A percentile compares a stretch with the other conserved stretches of the same genome.
Evolutionary conservation across 1,140 invertebrate species (phyloP).

Genomic region (Wiebesia pumilae): DNA sequence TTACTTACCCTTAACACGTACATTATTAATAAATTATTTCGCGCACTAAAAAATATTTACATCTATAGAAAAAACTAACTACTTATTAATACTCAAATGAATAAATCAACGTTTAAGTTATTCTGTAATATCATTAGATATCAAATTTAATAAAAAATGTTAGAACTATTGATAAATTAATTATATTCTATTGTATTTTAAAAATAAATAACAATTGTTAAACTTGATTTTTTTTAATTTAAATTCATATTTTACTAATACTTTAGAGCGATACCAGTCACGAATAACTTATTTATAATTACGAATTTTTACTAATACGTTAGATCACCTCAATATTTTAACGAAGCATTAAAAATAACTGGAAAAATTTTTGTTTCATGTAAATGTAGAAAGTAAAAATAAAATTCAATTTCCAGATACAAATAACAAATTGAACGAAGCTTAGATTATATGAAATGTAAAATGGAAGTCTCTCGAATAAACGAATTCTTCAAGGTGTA

Average conservation of each 20-base stretch:
- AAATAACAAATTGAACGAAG: neutral
- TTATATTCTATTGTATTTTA: too few relatives aligned
- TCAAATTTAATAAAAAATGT: too few relatives aligned
- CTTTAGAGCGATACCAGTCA: neutral
- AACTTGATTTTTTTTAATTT: neutral
- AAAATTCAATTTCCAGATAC: too few relatives aligned
- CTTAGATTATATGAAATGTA: neutral
- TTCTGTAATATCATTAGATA: too few relatives aligned
- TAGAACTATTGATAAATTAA: too few relatives aligned
- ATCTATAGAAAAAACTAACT: too few relatives aligned
- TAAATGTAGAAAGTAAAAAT: neutral
- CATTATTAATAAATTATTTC: too few relatives aligned
- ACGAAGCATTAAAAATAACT: neutral
- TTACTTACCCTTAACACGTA: too few relatives aligned
- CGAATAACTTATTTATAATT: neutral
- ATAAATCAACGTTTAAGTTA: too few relatives aligned
- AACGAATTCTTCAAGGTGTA: constrained; percentile 10
- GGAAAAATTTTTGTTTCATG: neutral
- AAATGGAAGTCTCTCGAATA: neutral
- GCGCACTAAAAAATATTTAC: too few relatives aligned
- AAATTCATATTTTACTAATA: neutral
- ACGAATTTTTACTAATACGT: neutral
- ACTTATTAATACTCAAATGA: too few relatives aligned
- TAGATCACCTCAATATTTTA: neutral
- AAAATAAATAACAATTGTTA: neutral